Base-by-base conservation (phyloP, 2,113 vertebrate genomes). In the Calonectris borealis region DNA sequence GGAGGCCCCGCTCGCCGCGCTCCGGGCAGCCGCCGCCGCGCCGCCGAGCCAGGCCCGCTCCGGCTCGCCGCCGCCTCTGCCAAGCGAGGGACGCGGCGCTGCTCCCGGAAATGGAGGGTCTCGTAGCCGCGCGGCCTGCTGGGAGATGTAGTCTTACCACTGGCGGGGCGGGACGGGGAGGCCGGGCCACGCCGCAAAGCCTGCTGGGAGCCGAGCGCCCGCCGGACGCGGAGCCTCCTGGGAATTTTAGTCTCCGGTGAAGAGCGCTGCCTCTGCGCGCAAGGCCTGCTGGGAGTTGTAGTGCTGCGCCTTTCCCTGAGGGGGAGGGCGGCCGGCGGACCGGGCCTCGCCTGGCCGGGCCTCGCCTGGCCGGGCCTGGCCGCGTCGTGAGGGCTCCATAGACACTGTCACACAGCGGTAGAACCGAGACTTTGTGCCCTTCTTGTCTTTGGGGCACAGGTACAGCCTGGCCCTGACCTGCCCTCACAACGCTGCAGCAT, bases 211-310 rank as follows among this genome's bases (percentile, higher is more conserved):
- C 40, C 20, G 36, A 44, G 38, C 34, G 19, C 42, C 32, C 6
- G 62, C 29, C 22, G 52, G 24, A 1, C 87, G 95, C 91, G 27
- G 18, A 18, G 94, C n/a, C 78, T 77, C 31, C 76, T 57, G 98
- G 98, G 97, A 96, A 31, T 7, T 34, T 95, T 95, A 97, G 97
- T 97, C 82, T 27, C 3, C 3, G 13, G 19, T 3, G 49, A 14
- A 7, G 66, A 2, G 22, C 17, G 0, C 20, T 1, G 14, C 11
- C 17, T 16, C 17, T 5, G 27, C 13, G 17, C 54, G 77, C 51
- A 40, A 20, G 11, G 69, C 2, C 13, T 82, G 19, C 27, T 16
- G 94, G 96, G 88, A 85, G 27, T 40, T n/a, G 75, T 58, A 76
- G 90, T 72, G 25, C 36, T 7, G 64, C 7, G 6, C 17, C 4